Conservation (phyloP, 2,113 vertebrate species). For the Pelvicachromis taeniatus region DNA sequence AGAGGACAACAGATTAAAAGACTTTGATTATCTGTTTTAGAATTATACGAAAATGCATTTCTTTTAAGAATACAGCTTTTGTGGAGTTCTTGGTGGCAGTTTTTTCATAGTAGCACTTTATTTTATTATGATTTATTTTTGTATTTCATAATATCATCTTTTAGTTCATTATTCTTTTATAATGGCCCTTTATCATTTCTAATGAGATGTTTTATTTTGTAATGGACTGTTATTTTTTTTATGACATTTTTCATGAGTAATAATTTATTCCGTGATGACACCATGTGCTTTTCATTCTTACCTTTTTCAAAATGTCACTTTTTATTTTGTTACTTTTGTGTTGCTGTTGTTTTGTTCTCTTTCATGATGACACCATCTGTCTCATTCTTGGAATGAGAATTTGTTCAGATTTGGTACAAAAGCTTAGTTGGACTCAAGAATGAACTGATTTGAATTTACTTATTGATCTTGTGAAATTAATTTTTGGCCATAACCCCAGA, state of each 20-base stretch:
- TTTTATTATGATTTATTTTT: not conserved
- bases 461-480: not conserved
- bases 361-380: not conserved
- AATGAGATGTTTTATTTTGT: not conserved
- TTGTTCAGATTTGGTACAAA: not conserved
- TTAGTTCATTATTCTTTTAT: not conserved
- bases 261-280: not conserved
- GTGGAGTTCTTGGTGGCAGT: not conserved
- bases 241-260: not conserved
- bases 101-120: not conserved
- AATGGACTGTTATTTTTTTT: not conserved
- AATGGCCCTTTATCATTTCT: not conserved
- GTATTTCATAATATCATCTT: not conserved
- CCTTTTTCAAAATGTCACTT: not conserved
- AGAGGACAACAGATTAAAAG: not conserved
- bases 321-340: not conserved
- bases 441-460: not conserved
- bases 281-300: not conserved
- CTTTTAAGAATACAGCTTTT: not conserved
- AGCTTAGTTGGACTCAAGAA: not conserved
- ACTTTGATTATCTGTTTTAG: not conserved
- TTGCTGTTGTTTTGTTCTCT: not conserved
- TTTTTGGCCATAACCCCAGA: not conserved
- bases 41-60: not conserved
- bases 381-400: not conserved